Conservation (phyloP, 2,113 vertebrate genomes). For the Lepidothrix coronata region DNA sequence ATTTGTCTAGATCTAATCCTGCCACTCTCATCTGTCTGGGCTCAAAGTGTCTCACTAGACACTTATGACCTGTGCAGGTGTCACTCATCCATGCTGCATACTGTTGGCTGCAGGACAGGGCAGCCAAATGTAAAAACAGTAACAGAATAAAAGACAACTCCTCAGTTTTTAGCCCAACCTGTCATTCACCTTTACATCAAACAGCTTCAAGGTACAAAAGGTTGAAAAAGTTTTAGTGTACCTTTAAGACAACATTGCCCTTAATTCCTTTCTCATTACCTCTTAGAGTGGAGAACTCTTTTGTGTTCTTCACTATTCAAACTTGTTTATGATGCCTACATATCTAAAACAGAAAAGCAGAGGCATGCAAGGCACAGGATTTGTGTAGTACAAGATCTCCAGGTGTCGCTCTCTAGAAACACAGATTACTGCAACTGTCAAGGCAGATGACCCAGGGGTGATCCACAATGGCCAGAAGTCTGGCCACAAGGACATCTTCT, state of each 20-base stretch:
- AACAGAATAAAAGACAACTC: not conserved
- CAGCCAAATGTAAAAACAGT: not conserved
- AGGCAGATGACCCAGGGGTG: not conserved
- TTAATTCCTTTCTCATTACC: not conserved
- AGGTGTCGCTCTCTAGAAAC: not conserved
- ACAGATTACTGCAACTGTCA: not conserved
- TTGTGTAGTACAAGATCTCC: not conserved
- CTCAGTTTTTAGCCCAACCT: not conserved
- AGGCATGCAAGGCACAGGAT: not conserved
- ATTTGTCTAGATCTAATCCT: not conserved
- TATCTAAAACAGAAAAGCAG: constrained; percentile 6
- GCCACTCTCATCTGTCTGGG: not conserved
- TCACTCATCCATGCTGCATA: not conserved
- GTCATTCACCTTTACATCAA: not conserved
- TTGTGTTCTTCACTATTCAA: not conserved
- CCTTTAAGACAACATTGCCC: not conserved
- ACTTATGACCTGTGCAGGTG: not conserved
- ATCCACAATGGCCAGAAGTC: not conserved
- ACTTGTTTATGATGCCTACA: constrained; percentile 19
- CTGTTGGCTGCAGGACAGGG: not conserved
- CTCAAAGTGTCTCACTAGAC: not conserved
- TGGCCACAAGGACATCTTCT: not conserved
- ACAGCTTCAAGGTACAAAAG: not conserved
- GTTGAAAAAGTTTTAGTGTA: not conserved
- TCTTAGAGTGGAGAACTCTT: not conserved